Base-by-base conservation (phyloP, 2,113 vertebrate species). In the Ceyx melanurus region DNA sequence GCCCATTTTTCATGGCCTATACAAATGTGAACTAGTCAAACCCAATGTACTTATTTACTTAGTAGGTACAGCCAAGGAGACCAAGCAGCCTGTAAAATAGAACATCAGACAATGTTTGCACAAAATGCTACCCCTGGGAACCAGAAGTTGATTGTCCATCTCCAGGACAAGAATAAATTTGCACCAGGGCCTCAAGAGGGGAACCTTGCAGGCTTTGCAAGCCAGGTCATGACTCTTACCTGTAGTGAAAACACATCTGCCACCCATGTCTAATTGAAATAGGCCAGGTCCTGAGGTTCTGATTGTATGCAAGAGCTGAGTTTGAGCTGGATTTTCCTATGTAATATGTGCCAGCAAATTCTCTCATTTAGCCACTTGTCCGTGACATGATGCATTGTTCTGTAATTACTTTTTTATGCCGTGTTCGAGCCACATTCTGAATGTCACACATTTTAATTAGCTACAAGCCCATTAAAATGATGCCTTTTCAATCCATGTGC, bases 361-460 rank as follows among this genome's bases (percentile, higher is more conserved):
- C 65, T 86, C 92, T 77, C 66, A 37, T 81, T 90, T 26, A 94
- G 45, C 66, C 79, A 28, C 88, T 93, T 71, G 78, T n/a, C 91
- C 3, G 0, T 71, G 87, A 81, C 84, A 66, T 90, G 88, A 93
- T 79, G 28, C 8, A 95, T 94, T 86, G 75, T 65, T 53, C 93
- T 57, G 75, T 91, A 91, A 94, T 94, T 89, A 83, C 61, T 90
- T 91, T 62, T 85, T 90, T 70, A 58, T 88, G 86, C 37, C 68
- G 14, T 37, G 18, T 90, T 90, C 86, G 93, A 89, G 86, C 62
- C 54, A 21, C 66, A 23, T 65, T 83, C 90, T 93, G 90, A 95
- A 96, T 89, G 94, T 84, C 86, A 92, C 94, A 88, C 43, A 28
- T 90, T 95, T 92, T 96, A 95, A 97, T 95, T 95, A 95, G 91